These are phyloP conservation scores for Eupithecia pulchellata DNA, from an alignment of 2,888 invertebrate species.

Conservation along the genomic window DNA sequence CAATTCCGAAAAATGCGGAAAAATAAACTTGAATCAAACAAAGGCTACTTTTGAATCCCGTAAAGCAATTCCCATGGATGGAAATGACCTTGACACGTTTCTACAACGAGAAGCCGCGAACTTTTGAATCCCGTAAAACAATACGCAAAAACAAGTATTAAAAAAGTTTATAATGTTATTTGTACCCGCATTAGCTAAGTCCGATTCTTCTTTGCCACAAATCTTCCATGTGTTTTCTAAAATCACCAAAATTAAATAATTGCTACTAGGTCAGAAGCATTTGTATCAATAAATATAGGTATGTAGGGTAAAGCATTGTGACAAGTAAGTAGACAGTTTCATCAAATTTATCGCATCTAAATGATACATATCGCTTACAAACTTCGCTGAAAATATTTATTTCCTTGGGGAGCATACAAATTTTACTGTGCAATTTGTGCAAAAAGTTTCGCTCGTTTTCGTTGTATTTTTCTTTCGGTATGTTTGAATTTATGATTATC, in stretches of 20 bases:
- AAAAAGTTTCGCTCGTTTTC: slow-evolving; percentile 46
- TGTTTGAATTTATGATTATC: slow-evolving; percentile 41
- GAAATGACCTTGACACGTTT: no score
- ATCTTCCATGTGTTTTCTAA: not conserved
- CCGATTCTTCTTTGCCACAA: not conserved
- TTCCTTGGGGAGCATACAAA: slow-evolving; percentile 52
- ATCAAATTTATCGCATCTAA: slow-evolving; percentile 46
- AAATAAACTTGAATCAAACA: no score
- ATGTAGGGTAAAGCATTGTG: not conserved
- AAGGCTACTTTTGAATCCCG: no score
- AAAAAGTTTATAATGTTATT: no score
- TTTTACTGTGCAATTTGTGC: slow-evolving; percentile 52
- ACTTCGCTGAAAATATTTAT: slow-evolving; percentile 63
- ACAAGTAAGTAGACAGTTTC: slow-evolving; percentile 4
- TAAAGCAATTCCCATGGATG: no score
- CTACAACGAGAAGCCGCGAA: no score
- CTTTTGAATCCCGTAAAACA: no score
- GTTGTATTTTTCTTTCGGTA: slow-evolving; percentile 37
- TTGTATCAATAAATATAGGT: not conserved
- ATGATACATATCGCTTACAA: slow-evolving; percentile 64
- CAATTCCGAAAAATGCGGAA: no score
- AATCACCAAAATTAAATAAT: not conserved
- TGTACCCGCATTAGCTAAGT: no score
- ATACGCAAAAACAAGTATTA: no score
- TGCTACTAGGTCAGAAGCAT: not conserved